phyloP scores from a whole-genome alignment of 53 echinoderm and acorn worm species.

The Pentamera pediparva region DNA sequence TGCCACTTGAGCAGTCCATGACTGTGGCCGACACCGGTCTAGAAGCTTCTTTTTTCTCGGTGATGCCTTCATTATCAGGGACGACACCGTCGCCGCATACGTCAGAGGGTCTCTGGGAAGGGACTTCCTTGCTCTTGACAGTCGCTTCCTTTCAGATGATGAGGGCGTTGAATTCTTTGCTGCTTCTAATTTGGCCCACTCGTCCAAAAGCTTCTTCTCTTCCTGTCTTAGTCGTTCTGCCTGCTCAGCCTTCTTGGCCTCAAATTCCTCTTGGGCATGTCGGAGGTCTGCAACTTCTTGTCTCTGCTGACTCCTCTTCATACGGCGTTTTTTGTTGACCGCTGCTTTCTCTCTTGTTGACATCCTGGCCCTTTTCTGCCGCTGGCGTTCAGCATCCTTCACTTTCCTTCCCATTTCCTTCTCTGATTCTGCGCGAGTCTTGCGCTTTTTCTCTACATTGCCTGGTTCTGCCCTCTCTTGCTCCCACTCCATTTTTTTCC shows the following conservation, averaged over 20 bases:
- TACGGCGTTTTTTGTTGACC: constrained; percentile 21
- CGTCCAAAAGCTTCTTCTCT: constrained; percentile 28
- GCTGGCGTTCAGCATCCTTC: constrained; percentile 41
- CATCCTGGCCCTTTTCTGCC: constrained; percentile 12
- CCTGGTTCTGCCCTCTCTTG: neutral
- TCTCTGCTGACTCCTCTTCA: constrained; percentile 13
- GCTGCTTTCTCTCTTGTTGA: constrained; percentile 6
- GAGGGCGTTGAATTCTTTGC: neutral
- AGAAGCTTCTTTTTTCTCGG: constrained; percentile 35
- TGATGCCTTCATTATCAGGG: constrained; percentile 34
- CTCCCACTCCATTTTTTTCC: constrained; percentile 31
- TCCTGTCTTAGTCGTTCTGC: constrained; percentile 1
- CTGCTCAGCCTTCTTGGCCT: neutral
- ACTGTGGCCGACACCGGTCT: constrained; percentile 1
- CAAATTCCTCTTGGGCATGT: neutral
- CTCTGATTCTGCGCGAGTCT: constrained; percentile 30
- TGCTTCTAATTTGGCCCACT: constrained; percentile 15
- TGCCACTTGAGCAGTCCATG: constrained; percentile 26
- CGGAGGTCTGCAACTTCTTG: neutral
- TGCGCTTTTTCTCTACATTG: neutral
- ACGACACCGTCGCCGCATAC: constrained; percentile 27
- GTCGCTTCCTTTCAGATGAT: constrained; percentile 27
- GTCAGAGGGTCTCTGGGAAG: constrained; percentile 20
- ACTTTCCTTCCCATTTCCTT: constrained; percentile 35
- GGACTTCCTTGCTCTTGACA: constrained; percentile 33